Conservation (phyloP, 2,888 invertebrate genomes). For the Philereme vetulata region DNA sequence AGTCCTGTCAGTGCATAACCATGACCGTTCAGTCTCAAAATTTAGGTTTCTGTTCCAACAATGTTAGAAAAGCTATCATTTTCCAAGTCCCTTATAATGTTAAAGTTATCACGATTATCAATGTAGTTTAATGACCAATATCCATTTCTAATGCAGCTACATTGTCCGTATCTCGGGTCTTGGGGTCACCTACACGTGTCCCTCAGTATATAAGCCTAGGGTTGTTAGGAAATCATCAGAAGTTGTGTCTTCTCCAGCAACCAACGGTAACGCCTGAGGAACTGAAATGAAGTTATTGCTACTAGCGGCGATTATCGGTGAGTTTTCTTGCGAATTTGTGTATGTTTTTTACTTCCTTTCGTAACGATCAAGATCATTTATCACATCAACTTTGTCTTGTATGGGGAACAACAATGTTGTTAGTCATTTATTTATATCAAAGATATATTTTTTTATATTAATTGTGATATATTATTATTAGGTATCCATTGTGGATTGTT, state of each 20-base stretch:
- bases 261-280: conserved; percentile 40
- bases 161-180: conserved; percentile 37
- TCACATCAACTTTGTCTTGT: no score
- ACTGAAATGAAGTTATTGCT: conserved; percentile 68
- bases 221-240: conserved; percentile 44
- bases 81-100: not conserved
- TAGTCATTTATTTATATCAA: no score
- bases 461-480: no score
- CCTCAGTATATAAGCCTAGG: conserved; percentile 60
- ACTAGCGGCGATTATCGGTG: conserved; percentile 72
- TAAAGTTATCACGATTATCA: not conserved
- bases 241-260: conserved; percentile 63
- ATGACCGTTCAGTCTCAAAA: no score
- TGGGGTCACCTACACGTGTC: conserved; percentile 53
- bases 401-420: no score
- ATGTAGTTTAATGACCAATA: conserved; percentile 8
- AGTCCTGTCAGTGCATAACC: no score
- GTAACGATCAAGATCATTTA: no score
- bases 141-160: conserved; percentile 24
- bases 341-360: not conserved
- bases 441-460: no score
- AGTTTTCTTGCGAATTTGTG: conserved; percentile 43
- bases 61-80: not conserved
- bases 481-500: no score
- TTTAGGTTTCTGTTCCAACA: no score